phyloP scores from a whole-genome alignment of 2,888 invertebrate species.

The Ormyrus rosae region DNA sequence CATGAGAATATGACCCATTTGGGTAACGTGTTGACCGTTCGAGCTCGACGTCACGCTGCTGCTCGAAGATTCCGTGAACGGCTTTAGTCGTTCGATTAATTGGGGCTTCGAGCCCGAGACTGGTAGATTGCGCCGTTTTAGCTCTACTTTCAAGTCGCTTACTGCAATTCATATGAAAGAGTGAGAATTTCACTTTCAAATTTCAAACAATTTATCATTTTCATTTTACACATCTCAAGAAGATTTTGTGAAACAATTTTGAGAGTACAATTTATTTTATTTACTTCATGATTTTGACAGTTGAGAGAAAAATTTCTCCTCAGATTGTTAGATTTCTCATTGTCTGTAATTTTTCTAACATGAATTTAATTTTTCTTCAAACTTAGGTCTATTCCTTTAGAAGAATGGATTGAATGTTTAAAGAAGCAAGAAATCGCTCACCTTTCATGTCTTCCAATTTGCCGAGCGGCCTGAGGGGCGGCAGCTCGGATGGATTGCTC shows the following conservation, averaged over 20 bases:
- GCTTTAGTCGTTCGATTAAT: conserved; percentile 92
- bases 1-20: conserved; percentile 76
- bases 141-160: conserved; percentile 94
- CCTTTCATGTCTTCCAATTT: conserved; percentile 95
- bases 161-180: conserved; percentile 76
- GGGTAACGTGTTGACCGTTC: conserved; percentile 73
- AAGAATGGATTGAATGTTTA: too few relatives aligned
- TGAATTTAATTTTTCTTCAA: too few relatives aligned
- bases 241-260: too few relatives aligned
- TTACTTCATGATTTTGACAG: too few relatives aligned
- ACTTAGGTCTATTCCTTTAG: too few relatives aligned
- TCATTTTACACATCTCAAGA: too few relatives aligned
- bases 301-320: too few relatives aligned
- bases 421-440: conserved; percentile 53
- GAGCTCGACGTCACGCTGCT: conserved; percentile 66
- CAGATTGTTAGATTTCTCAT: too few relatives aligned
- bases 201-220: too few relatives aligned
- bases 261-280: too few relatives aligned
- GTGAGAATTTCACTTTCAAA: too few relatives aligned
- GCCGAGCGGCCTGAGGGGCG: conserved; percentile 77
- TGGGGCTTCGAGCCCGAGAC: conserved; percentile 98
- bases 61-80: conserved; percentile 78
- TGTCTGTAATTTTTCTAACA: too few relatives aligned
- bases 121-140: conserved; percentile 94
- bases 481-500: conserved; percentile 69